These are phyloP conservation scores for Lepidurus packardi DNA, from an alignment of 1,140 invertebrate genomes.

Conservation along the genomic window DNA sequence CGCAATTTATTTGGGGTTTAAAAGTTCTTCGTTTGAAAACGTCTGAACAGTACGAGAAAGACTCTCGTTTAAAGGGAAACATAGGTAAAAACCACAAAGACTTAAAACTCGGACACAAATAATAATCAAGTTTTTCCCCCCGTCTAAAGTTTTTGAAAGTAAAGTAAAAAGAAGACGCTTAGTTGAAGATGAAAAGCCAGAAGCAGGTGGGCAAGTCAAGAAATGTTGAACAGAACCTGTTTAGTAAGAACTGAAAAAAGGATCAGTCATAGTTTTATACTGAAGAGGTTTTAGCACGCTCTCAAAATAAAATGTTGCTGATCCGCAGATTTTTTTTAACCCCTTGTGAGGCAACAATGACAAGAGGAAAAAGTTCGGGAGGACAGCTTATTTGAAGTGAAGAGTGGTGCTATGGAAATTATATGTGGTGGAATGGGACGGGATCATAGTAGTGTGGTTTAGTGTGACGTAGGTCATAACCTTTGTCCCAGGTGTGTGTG, in stretches of 20 bases:
- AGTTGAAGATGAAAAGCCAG: not conserved
- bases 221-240: not conserved
- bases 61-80: too few species aligned
- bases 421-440: slow-evolving; percentile 8
- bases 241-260: slow-evolving; percentile 9
- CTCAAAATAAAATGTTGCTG: not conserved
- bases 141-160: not conserved
- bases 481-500: slow-evolving; percentile 67
- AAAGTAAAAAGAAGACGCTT: not conserved
- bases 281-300: not conserved
- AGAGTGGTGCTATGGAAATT: slow-evolving; percentile 14
- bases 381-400: slow-evolving; percentile 13
- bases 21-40: too few species aligned
- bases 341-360: not conserved
- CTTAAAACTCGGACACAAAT: not conserved
- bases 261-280: not conserved
- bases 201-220: slow-evolving; percentile 1
- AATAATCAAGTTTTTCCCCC: not conserved
- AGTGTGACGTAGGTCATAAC: slow-evolving; percentile 59
- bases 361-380: slow-evolving; percentile 24
- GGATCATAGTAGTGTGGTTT: slow-evolving; percentile 5
- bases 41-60: too few species aligned
- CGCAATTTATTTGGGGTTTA: too few species aligned
- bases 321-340: not conserved
- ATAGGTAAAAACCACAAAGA: too few species aligned